These are phyloP conservation scores for Chymomyza costata DNA, from an alignment of 1,140 invertebrate genomes.

Conservation along the genomic window DNA sequence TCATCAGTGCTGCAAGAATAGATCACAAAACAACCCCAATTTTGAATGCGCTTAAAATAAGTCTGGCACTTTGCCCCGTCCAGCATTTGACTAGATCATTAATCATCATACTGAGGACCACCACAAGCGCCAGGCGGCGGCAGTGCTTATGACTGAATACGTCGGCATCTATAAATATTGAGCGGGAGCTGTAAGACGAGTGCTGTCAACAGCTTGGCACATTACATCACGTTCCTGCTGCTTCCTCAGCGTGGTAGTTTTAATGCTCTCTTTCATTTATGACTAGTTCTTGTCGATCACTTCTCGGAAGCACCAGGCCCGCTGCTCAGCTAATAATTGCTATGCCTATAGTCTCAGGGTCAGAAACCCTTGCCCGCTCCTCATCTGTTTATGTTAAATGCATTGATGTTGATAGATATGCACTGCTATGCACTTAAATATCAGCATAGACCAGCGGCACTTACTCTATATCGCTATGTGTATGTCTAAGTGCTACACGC, in stretches of 20 bases:
- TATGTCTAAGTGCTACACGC: slow-evolving; percentile 19
- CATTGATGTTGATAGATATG: slow-evolving; percentile 55
- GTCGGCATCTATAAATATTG: slow-evolving; percentile 34
- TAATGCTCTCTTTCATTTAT: too few relatives aligned
- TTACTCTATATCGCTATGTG: too few relatives aligned
- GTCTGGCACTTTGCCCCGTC: too few relatives aligned
- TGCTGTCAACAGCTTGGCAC: slow-evolving; percentile 11
- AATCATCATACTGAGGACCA: slow-evolving; percentile 30
- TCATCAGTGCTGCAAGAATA: slow-evolving; percentile 83
- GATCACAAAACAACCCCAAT: neutral
- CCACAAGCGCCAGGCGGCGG: slow-evolving; percentile 1
- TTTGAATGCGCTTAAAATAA: slow-evolving; percentile 28
- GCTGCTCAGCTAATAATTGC: slow-evolving; percentile 2
- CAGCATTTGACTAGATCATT: slow-evolving; percentile 29
- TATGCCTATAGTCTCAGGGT: slow-evolving; percentile 51
- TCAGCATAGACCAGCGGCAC: slow-evolving; percentile 7
- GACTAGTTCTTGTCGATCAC: slow-evolving; percentile 4
- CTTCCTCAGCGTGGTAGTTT: too few relatives aligned
- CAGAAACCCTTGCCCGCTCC: slow-evolving; percentile 49
- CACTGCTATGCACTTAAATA: too few relatives aligned
- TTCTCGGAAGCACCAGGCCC: neutral
- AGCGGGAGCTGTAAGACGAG: neutral
- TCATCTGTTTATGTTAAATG: slow-evolving; percentile 37
- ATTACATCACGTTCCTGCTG: slow-evolving; percentile 10
- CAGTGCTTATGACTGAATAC: slow-evolving; percentile 7